These are phyloP conservation scores for Syrista parreyssii DNA, from an alignment of 2,888 invertebrate genomes.

Conservation along the genomic window DNA sequence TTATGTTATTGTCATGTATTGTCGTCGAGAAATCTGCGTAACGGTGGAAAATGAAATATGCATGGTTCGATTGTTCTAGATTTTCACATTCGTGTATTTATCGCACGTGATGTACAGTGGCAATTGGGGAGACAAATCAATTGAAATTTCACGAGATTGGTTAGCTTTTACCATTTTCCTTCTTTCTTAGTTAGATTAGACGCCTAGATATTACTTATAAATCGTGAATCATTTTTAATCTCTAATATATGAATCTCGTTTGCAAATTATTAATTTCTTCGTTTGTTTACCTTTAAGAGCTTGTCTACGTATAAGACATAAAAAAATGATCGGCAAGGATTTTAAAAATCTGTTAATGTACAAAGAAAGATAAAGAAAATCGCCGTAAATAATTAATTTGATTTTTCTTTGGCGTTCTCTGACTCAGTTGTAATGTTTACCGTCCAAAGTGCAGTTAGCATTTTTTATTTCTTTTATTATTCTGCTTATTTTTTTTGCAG, in stretches of 20 bases:
- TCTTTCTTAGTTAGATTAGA: neutral
- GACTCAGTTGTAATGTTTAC: slow-evolving; percentile 57
- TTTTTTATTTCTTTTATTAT: slow-evolving; percentile 26
- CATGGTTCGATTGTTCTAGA: neutral
- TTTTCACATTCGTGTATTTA: neutral
- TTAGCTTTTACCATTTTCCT: neutral
- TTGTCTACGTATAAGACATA: neutral
- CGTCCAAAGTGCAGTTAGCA: slow-evolving; percentile 61
- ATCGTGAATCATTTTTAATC: neutral
- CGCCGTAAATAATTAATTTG: neutral
- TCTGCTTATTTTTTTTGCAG: slow-evolving; percentile 22
- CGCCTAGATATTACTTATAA: neutral
- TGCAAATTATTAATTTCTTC: neutral
- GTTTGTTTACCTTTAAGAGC: neutral
- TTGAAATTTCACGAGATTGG: neutral
- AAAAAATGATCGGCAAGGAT: neutral
- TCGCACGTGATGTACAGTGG: neutral
- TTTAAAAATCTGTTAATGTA: neutral
- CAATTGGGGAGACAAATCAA: neutral
- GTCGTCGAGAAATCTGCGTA: neutral
- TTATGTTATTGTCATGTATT: neutral
- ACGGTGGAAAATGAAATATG: neutral
- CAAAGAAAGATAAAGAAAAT: neutral
- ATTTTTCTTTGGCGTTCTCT: slow-evolving; percentile 16
- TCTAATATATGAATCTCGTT: neutral